Evolutionary conservation across 2,113 vertebrate species (phyloP), one percentile per base, ranked within the genome.

Genomic region (Falco punctatus): DNA sequence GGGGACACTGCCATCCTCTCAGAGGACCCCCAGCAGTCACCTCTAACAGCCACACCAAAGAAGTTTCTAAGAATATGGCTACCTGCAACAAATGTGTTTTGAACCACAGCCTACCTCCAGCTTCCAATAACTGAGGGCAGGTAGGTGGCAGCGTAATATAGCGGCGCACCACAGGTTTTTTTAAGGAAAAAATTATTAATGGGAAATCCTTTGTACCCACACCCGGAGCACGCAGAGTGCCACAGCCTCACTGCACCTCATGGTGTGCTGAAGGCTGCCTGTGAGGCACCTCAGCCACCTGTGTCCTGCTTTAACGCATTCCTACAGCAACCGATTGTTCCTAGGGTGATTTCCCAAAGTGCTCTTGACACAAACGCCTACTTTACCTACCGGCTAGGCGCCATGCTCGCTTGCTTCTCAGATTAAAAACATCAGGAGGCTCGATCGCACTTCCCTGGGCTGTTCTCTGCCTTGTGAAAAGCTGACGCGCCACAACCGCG

Each of bases 111-210:
- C 62, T 59, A 27, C 13, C 11, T 51, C 48, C 32, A 52, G 22
- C 54, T 81, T 54, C 32, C 42, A 55, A 1, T 10, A 51, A 27
- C 33, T 12, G 24, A 73, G 59, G 27, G 51, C 4, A 15, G 28
- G 26, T 3, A 61, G 33, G 13, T 64, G 24, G 71, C 66, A 75
- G 58, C 27, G 0, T 4, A 5, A 64, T 18, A 10, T 5, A 73
- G 13, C 28, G 33, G 8, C 69, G 71, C 4, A 13, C 35, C 1
- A 0, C 1, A 6, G 15, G 8, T 2, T 0, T 5, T 40, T 48
- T 23, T 22, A 32, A 18, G 22, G 2, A 51, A 52, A 44, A 38
- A 67, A 40, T 55, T 42, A 42, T 22, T 35, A 72, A 24, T 4
- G 62, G 10, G 14, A 54, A 78, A 65, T 18, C 14, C 46, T 66